Conservation (phyloP, 2,888 invertebrate species). For the Oasisia sp. region DNA sequence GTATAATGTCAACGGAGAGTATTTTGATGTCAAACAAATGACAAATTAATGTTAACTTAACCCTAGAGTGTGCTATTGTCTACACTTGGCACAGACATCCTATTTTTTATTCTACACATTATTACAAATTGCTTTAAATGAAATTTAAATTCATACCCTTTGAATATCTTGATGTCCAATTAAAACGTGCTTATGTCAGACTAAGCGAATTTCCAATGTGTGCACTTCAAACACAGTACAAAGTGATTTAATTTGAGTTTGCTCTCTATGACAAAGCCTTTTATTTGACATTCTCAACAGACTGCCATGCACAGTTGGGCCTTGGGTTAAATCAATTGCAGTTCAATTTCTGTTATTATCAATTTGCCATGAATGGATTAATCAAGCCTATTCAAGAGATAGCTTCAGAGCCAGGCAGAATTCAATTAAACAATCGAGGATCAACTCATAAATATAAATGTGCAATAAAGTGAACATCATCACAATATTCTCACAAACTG, state of each 20-base stretch:
- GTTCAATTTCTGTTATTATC: background rate
- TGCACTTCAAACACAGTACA: background rate
- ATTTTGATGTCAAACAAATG: too few species aligned
- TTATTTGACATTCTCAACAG: background rate
- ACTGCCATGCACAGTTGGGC: background rate
- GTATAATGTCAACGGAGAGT: too few species aligned
- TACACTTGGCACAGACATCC: background rate
- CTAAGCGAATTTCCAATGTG: background rate
- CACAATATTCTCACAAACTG: background rate
- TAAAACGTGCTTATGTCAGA: constrained; percentile 4
- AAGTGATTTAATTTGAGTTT: background rate
- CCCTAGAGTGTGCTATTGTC: background rate
- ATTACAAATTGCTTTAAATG: background rate
- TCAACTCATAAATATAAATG: background rate
- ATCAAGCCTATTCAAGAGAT: background rate
- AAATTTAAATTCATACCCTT: background rate
- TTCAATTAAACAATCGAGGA: background rate
- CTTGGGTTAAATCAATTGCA: background rate
- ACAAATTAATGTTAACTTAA: background rate
- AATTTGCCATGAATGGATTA: constrained; percentile 3
- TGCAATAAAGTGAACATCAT: background rate
- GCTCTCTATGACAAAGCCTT: background rate
- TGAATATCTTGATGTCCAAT: background rate
- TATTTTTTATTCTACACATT: background rate
- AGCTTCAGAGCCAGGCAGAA: background rate